phyloP scores from a whole-genome alignment of 2,888 invertebrate species.

The Ophion ventricosus region DNA sequence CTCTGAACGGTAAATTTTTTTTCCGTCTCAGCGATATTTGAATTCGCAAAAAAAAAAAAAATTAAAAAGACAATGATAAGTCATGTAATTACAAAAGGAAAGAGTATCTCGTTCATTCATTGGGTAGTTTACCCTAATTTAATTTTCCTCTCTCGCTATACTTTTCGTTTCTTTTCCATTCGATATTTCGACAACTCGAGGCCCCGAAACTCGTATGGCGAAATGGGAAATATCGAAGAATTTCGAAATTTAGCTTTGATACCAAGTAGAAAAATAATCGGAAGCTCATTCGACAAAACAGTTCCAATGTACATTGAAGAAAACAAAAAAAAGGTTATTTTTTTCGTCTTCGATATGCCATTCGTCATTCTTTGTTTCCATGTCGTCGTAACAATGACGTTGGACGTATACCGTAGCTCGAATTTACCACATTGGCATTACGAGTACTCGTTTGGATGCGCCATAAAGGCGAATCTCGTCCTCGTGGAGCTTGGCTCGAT shows the following conservation, averaged over 20 bases:
- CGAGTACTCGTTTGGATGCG: conserved; percentile 64
- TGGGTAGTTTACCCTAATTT: conserved; percentile 23
- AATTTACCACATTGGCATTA: conserved; percentile 64
- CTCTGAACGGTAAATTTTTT: too few species aligned
- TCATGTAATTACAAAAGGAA: conserved; percentile 6
- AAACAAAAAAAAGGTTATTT: too few species aligned
- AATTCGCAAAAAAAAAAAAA: conserved; percentile 3
- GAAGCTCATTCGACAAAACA: not conserved
- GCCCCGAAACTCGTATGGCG: conserved; percentile 59
- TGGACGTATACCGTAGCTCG: conserved; percentile 65
- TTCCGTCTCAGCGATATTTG: too few species aligned
- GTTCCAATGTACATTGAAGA: too few species aligned
- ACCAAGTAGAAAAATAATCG: conserved; percentile 12
- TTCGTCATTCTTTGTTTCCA: conserved; percentile 55
- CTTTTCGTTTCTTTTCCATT: conserved; percentile 35
- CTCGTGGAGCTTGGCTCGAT: conserved; percentile 75
- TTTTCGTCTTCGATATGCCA: conserved; percentile 55
- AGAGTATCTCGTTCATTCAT: conserved; percentile 23
- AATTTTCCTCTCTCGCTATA: conserved; percentile 6
- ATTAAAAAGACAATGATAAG: not conserved
- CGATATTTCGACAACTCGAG: conserved; percentile 59
- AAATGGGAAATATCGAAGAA: conserved; percentile 58
- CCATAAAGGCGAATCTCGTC: conserved; percentile 65
- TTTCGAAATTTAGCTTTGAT: conserved; percentile 9
- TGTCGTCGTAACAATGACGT: conserved; percentile 69